A percentile compares a stretch with the other conserved stretches of the same genome.
These are phyloP conservation scores for Oreotrochilus melanogaster DNA, from an alignment of 2,113 vertebrate genomes.

Conservation along the genomic window DNA sequence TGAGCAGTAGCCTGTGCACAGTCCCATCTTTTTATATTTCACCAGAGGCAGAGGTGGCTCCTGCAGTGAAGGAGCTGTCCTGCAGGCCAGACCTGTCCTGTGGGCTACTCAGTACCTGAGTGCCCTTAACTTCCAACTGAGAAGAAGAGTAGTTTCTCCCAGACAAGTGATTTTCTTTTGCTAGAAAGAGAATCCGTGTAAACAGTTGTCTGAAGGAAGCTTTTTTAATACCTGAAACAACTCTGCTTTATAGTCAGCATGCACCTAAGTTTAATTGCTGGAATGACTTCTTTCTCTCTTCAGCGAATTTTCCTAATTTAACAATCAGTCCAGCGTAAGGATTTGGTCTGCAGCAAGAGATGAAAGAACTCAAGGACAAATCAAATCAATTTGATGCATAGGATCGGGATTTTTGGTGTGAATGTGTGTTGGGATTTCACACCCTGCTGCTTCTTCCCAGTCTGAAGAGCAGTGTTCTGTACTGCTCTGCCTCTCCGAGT, in stretches of 20 bases:
- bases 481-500: background rate
- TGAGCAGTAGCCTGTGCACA: background rate
- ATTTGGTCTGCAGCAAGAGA: background rate
- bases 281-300: background rate
- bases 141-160: background rate
- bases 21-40: rapidly evolving
- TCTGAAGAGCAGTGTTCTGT: background rate
- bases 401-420: background rate
- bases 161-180: background rate
- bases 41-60: background rate
- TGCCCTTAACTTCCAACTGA: background rate
- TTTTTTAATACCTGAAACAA: background rate
- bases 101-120: background rate
- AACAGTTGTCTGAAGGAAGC: background rate
- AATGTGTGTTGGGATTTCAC: background rate
- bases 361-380: background rate
- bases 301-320: background rate
- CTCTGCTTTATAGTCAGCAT: background rate
- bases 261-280: too few species aligned
- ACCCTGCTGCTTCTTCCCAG: background rate
- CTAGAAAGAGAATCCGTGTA: background rate
- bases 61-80: background rate
- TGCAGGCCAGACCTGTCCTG: background rate
- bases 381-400: background rate
- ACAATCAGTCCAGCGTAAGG: background rate